phyloP scores from a whole-genome alignment of 2,888 invertebrate species.

The Hirtodrosophila histrioides region DNA sequence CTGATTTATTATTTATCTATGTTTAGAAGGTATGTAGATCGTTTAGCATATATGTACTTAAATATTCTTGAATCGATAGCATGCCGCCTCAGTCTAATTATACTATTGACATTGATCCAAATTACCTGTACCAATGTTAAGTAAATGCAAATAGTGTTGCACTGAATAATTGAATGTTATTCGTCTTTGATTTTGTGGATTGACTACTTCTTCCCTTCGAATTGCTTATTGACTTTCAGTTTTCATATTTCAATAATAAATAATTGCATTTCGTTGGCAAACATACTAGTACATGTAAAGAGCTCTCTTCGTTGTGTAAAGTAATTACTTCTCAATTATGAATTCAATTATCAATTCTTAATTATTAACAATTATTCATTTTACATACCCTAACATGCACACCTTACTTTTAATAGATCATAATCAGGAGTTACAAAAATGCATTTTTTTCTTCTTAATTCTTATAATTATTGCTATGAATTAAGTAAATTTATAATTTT shows the following conservation, averaged over 20 bases:
- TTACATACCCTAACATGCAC: slow-evolving; percentile 1
- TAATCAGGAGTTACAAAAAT: slow-evolving; percentile 15
- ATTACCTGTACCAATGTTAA: slow-evolving; percentile 13
- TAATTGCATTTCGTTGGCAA: not conserved
- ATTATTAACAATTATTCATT: slow-evolving; percentile 8
- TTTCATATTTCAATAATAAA: not conserved
- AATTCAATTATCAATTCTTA: too few species aligned
- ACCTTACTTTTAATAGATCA: slow-evolving; percentile 2
- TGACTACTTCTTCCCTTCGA: slow-evolving; percentile 1
- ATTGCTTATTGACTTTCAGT: not conserved
- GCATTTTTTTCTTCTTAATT: not conserved
- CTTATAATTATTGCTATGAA: slow-evolving; percentile 24
- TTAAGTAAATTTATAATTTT: slow-evolving; percentile 19
- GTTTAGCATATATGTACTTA: slow-evolving; percentile 22
- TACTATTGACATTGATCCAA: slow-evolving; percentile 40
- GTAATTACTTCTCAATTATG: slow-evolving; percentile 2
- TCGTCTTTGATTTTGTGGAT: too few species aligned
- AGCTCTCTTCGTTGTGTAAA: slow-evolving; percentile 25
- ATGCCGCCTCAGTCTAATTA: slow-evolving; percentile 47
- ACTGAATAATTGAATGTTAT: not conserved
- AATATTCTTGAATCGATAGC: slow-evolving; percentile 47
- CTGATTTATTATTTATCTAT: slow-evolving; percentile 17
- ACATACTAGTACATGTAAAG: slow-evolving; percentile 7
- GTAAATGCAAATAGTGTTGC: not conserved
- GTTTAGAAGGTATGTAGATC: slow-evolving; percentile 9